Base-by-base conservation (phyloP, 2,797 vertebrate genomes). In the Siniperca obscura region DNA sequence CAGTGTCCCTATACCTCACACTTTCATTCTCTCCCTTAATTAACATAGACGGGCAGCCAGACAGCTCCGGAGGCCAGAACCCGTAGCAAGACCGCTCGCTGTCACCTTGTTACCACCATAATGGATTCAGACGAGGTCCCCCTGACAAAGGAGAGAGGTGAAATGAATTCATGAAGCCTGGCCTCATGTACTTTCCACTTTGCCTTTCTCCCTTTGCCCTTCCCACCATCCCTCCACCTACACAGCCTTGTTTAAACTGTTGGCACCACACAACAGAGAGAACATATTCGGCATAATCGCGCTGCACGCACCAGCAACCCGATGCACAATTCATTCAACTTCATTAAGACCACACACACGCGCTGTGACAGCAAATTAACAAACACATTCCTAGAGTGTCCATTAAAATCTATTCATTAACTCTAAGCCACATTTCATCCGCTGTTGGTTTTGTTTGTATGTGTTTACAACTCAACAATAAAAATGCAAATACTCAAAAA, bases 91-190 rank as follows among this genome's bases (percentile, higher is more conserved):
- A 90, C 88, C 82, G 79, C 85, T 86, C 71, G n/a, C 89, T 93
- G 91, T 94, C 92, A 92, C 93, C 92, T 94, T 93, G 90, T 93
- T 91, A 90, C 89, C 87, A 60, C 61, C 66, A 27, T 93, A 93
- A 94, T 92, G 89, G 91, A 92, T 91, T 93, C 92, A 93, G 86
- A 90, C 83, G 75, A 91, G 89, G 93, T 88, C 87, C 66, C 74
- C 34, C 44, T 72, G 85, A 89, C 74, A 83, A 34, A 34, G 82
- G 80, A 85, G 68, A 73, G 83, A 85, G 80, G 70, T 80, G 82
- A 88, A 89, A 90, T 84, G 55, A 90, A 92, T 90, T 89, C 75
- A 90, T 42, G 82, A 67, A 76, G 85, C 65, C 38, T 1, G 14
- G 69, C 76, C 76, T 85, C 21, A 21, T 42, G 16, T 84, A 79